phyloP scores from a whole-genome alignment of 1,140 invertebrate genomes.

The Linepithema humile region DNA sequence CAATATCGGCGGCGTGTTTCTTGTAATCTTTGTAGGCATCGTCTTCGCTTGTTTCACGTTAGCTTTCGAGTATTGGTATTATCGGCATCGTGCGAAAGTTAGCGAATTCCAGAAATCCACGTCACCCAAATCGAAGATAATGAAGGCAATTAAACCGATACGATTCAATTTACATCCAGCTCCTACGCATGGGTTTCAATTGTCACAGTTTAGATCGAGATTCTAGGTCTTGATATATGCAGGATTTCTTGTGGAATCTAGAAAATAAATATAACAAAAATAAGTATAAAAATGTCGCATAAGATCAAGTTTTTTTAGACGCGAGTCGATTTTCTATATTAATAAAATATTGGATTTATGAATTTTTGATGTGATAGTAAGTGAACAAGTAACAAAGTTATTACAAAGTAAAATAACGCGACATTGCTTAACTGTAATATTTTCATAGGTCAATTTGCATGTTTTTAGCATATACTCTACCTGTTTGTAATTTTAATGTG shows the following conservation, averaged over 20 bases:
- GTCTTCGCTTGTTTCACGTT: conserved; percentile 95
- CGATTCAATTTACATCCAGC: conserved; percentile 77
- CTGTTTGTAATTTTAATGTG: background rate
- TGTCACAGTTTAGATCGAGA: conserved; percentile 67
- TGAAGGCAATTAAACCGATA: conserved; percentile 65
- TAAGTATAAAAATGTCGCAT: conserved; percentile 6
- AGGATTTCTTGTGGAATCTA: background rate
- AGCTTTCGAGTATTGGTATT: conserved; percentile 98
- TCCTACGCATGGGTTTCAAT: conserved; percentile 68
- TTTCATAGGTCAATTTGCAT: background rate
- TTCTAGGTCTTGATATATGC: conserved; percentile 59
- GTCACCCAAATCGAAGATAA: conserved; percentile 53
- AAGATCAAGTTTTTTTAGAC: conserved; percentile 8
- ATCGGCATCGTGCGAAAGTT: conserved; percentile 87
- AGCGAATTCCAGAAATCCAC: conserved; percentile 54
- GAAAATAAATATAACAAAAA: background rate
- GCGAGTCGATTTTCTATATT: background rate
- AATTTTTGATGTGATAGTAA: background rate
- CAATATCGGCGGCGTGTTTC: conserved; percentile 99
- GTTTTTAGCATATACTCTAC: background rate
- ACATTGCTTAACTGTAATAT: no score
- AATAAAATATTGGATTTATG: background rate
- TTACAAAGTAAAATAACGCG: background rate
- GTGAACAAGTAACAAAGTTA: background rate
- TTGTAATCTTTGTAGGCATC: conserved; percentile 97